Conservation (phyloP, 2,113 vertebrate species). For the Nannospalax galili region DNA sequence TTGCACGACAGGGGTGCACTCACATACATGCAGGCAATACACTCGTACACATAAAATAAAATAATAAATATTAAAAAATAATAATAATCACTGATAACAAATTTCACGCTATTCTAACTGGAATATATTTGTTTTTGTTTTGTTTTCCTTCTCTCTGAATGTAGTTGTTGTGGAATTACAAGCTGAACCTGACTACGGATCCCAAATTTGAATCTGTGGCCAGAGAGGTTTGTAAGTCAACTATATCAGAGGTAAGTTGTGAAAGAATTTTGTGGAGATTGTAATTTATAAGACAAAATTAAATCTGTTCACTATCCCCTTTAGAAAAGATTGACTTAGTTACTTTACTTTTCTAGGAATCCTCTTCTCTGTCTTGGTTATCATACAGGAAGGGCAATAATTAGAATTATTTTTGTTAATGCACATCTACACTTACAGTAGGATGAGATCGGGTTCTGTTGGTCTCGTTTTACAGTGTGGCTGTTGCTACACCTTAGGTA, state of each 20-base stretch:
- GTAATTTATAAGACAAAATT: slow-evolving; percentile 20
- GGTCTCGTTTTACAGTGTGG: not conserved
- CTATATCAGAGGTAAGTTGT: slow-evolving; percentile 92
- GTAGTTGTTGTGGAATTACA: slow-evolving; percentile 98
- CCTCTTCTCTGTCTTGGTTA: slow-evolving; percentile 19
- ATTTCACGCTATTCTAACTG: slow-evolving; percentile 39
- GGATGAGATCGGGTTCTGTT: not conserved
- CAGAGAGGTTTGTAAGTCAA: slow-evolving; percentile 96
- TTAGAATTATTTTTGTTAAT: not conserved
- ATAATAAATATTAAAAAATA: slow-evolving; percentile 40
- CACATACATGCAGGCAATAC: too few relatives aligned
- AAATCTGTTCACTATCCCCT: not conserved
- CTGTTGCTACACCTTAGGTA: not conserved
- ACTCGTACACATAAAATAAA: not conserved
- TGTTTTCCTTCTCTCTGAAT: slow-evolving; percentile 40
- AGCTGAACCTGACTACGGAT: slow-evolving; percentile 96
- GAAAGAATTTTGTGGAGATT: slow-evolving; percentile 15
- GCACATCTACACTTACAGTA: not conserved
- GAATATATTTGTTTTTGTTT: not conserved
- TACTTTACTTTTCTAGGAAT: slow-evolving; percentile 37
- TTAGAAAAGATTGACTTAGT: slow-evolving; percentile 1
- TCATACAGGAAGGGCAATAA: not conserved
- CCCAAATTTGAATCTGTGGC: slow-evolving; percentile 98
- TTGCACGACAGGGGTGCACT: too few relatives aligned
- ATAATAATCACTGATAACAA: slow-evolving; percentile 24